Base-by-base conservation (phyloP, 2,888 invertebrate genomes). In the Volucella inflata region DNA sequence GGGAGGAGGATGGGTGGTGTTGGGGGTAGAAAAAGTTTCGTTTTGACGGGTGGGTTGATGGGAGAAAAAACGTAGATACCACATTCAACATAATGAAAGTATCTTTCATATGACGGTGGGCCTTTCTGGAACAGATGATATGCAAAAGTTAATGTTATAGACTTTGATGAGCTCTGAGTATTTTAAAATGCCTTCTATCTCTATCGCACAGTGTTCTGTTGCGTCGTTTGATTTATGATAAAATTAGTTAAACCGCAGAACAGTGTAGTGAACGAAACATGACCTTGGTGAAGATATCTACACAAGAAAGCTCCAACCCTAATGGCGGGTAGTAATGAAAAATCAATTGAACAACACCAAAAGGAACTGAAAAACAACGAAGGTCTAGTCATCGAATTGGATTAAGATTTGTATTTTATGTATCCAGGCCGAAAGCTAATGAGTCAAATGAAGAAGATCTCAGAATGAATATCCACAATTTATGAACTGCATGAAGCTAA, bases 91-190 rank as follows among this genome's bases (percentile, higher is more conserved):
- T 74, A 67, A 65, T 75, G 75, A 42, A 40, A 65, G 65, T 67
- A 67, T 75, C 75, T 75, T 67, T 75, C 67, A 59, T 55, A 50
- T 16, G 36, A 67, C 59, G 16, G 16, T 50, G 59, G 42, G 30
- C 46, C 4, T 8, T 51, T 1, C 17, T 40, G 50, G 40, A 59
- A 64, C 30, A 12, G 17, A 14, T 14, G 40, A 46, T 42, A 59
- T 44, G 48, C 64, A 44, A 42, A 76, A 59, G 67, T 76, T 60
- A 60, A 68, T 76, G 51, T 76, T 50, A 51, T 17, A 67, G 75
- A 67, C 59, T 67, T 42, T 65, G 59, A 67, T 67, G 67, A 59
- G 50, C 53, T 40, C 46, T 46, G 55, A 57, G 46, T 51, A n/a
- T 21, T 55, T 46, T 46, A 51, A 57, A 30, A 70, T 55, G 42